phyloP scores from a whole-genome alignment of 2,113 vertebrate species.

The Tupaia chinensis region DNA sequence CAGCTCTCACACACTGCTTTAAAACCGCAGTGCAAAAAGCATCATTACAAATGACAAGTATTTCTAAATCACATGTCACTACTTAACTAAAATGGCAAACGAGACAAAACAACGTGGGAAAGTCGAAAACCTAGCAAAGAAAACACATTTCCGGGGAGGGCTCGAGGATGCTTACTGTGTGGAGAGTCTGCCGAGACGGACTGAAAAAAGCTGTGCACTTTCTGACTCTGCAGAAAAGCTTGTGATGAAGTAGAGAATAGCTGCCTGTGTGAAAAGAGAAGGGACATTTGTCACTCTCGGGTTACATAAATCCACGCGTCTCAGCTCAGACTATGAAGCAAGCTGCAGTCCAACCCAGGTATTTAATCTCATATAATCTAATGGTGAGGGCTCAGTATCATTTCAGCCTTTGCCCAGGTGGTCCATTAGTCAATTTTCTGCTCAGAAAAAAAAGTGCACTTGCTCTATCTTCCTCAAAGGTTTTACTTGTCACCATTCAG shows the following conservation, averaged over 20 bases:
- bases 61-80: not conserved
- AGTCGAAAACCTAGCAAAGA: not conserved
- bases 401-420: not conserved
- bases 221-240: slow-evolving; percentile 93
- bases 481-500: not conserved
- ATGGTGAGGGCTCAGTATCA: not conserved
- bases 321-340: not conserved
- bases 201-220: slow-evolving; percentile 94
- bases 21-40: not conserved
- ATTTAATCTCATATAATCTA: slow-evolving; percentile 8
- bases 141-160: not conserved
- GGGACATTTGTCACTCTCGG: not conserved
- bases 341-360: not conserved
- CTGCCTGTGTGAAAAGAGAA: slow-evolving; percentile 88
- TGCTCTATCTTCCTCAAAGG: not conserved
- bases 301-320: not conserved
- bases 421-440: not conserved
- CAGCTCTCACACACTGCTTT: not conserved
- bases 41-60: not conserved
- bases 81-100: not conserved
- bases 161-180: slow-evolving; percentile 88
- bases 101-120: not conserved
- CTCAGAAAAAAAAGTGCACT: not conserved
- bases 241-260: slow-evolving; percentile 93
- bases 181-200: slow-evolving; percentile 89